Evolutionary conservation across 2,797 vertebrate species (phyloP).

Genomic region (Furcifer pardalis): DNA sequence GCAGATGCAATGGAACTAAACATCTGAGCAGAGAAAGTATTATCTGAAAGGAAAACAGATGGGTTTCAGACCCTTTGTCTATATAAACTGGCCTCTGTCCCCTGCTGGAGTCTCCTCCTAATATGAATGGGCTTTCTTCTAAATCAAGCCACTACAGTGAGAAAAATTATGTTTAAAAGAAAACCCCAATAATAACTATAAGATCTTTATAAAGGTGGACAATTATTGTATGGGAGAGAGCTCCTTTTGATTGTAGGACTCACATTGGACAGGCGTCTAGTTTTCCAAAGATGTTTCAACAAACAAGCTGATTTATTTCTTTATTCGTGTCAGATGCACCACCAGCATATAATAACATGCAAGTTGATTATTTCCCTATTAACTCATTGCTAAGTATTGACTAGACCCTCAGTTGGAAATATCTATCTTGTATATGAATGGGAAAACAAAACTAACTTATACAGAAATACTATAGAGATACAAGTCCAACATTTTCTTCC

Average conservation of each 20-base stretch:
- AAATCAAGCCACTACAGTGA: not conserved
- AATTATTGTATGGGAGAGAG: not conserved
- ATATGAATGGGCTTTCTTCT: not conserved
- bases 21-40: not conserved
- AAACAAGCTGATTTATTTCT: not conserved
- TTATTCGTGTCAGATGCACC: too few species aligned
- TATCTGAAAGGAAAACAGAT: constrained; percentile 12
- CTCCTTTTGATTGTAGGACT: not conserved
- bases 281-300: constrained; percentile 8
- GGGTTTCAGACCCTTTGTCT: constrained; percentile 17
- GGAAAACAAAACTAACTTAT: not conserved
- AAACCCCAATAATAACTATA: not conserved
- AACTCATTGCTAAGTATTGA: too few species aligned
- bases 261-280: not conserved
- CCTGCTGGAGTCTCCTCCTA: not conserved
- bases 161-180: not conserved
- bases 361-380: too few species aligned
- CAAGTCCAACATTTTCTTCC: too few species aligned
- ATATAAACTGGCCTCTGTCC: constrained; percentile 10
- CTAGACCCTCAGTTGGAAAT: not conserved
- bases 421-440: not conserved
- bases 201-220: not conserved
- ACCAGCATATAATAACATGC: too few species aligned
- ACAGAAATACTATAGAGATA: not conserved
- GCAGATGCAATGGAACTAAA: constrained; percentile 9